These are phyloP conservation scores for Anarhynchus alexandrinus DNA, from an alignment of 2,113 vertebrate genomes.

Conservation along the genomic window DNA sequence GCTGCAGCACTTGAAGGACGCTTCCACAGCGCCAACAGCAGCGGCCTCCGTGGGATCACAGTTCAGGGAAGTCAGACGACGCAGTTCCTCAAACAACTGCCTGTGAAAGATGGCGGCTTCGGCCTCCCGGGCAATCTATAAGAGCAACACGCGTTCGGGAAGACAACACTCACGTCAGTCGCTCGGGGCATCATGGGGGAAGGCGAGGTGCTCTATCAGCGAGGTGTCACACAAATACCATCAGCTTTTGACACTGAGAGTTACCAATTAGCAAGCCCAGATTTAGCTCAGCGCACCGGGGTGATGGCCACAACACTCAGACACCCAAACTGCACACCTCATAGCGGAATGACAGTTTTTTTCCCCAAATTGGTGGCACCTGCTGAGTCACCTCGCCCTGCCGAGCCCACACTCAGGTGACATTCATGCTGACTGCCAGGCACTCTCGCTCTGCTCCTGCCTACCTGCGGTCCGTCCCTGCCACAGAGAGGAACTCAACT, in stretches of 20 bases:
- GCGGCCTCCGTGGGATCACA: constrained; percentile 93
- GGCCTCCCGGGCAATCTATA: constrained; percentile 95
- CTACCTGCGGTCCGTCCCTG: constrained; percentile 19
- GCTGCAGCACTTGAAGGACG: constrained; percentile 98
- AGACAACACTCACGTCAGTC: constrained; percentile 63
- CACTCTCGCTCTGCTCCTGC: constrained; percentile 63
- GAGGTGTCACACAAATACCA: not conserved
- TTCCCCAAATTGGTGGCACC: not conserved
- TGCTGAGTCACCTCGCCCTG: not conserved
- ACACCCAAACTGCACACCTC: too few species aligned
- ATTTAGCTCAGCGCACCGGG: fast-evolving
- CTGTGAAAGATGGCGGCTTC: constrained; percentile 98
- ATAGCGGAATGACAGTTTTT: too few species aligned
- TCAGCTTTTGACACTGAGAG: not conserved
- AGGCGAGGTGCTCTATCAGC: not conserved
- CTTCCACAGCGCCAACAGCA: constrained; percentile 93
- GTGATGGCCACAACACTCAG: fast-evolving
- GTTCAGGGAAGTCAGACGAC: constrained; percentile 90
- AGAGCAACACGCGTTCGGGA: constrained; percentile 69
- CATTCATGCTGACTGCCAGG: constrained; percentile 63
- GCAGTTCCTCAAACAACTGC: constrained; percentile 96
- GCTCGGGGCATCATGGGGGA: not conserved
- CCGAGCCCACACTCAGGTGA: not conserved
- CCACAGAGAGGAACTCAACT: not conserved
- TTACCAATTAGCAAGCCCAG: not conserved